Evolutionary conservation across 1,140 invertebrate genomes (phyloP), one percentile per base, ranked within the genome.

Genomic region (Pomacea maculata): DNA sequence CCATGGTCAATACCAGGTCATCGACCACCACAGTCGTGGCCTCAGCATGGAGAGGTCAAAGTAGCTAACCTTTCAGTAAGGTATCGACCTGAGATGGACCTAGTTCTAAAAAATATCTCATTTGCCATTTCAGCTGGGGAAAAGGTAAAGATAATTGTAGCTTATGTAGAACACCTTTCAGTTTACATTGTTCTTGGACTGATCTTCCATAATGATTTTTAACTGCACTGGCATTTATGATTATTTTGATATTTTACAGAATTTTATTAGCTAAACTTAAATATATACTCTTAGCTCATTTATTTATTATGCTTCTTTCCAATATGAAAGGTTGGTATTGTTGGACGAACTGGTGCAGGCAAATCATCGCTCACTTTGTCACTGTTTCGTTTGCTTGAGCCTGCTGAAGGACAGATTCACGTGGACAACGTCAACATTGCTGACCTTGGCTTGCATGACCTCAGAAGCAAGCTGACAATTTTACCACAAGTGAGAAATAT

Each of bases 371-470:
- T 92, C 14, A 87, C 97, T 76, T 92, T 94, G 55, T 95, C 96
- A 1, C 88, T 98, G 0, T 97, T 97, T 86, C 93, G 96, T 76
- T 86, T 97, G 78, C 92, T 93, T 14, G 94, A 94, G 84, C 93
- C 95, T 8, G 93, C 94, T 73, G 85, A 87, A 34, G 86, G 87
- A n/a, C 80, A 80, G 12, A 77, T 89, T 11, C 64, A 71, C 0
- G 87, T 89, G 75, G 87, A 88, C 82, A 82, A 78, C 64, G 68
- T 87, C 0, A 72, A 88, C 70, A 86, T 85, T 10, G 79, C 71
- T 68, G 72, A 84, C 11, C 88, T 92, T 68, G 91, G 92, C 8
- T 85, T 93, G 7, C 90, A 92, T 83, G 91, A 92, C 77, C 84
- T 93, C 6, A 80, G 92, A 55, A 85, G 84, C 25, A 88, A 89